Percentiles rank a stretch among this genome's conserved stretches.
phyloP scores from a whole-genome alignment of 2,888 invertebrate species.

The Torymus tubicola region DNA sequence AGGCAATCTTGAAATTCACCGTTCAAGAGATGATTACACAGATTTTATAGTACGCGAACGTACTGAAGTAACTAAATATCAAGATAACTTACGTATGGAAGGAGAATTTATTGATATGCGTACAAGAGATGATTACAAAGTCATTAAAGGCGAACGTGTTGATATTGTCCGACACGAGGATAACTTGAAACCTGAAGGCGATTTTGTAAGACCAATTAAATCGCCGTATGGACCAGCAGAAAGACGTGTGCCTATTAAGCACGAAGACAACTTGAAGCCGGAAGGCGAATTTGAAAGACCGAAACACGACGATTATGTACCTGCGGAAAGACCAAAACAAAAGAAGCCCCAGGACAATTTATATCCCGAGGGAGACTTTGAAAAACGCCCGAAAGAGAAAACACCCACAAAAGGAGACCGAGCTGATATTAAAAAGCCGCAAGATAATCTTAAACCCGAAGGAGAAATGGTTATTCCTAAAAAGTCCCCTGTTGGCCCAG shows the following conservation, averaged over 20 bases:
- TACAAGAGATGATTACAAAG: slow-evolving; percentile 79
- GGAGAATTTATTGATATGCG: slow-evolving; percentile 80
- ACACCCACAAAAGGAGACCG: slow-evolving; percentile 68
- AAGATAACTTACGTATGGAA: slow-evolving; percentile 79
- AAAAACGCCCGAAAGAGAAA: slow-evolving; percentile 67
- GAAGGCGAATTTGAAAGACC: slow-evolving; percentile 75
- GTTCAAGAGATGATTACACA: slow-evolving; percentile 79
- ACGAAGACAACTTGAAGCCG: slow-evolving; percentile 77
- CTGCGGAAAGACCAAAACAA: slow-evolving; percentile 71
- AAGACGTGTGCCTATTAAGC: slow-evolving; percentile 71
- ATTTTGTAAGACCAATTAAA: slow-evolving; percentile 78
- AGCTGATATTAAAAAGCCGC: slow-evolving; percentile 66
- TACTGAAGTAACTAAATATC: slow-evolving; percentile 74
- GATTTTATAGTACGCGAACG: slow-evolving; percentile 77
- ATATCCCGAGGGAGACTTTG: slow-evolving; percentile 77
- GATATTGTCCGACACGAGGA: slow-evolving; percentile 78
- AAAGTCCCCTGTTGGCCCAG: slow-evolving; percentile 77
- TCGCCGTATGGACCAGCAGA: slow-evolving; percentile 74
- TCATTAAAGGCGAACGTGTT: slow-evolving; percentile 79
- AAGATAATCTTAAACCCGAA: slow-evolving; percentile 72
- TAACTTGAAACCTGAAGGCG: slow-evolving; percentile 80
- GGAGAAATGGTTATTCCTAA: slow-evolving; percentile 72
- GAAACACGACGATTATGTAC: slow-evolving; percentile 70
- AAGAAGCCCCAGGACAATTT: slow-evolving; percentile 76
- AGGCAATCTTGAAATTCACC: slow-evolving; percentile 78